Evolutionary conservation across 1,140 invertebrate genomes (phyloP).

Genomic region (Tetraneura akinire): DNA sequence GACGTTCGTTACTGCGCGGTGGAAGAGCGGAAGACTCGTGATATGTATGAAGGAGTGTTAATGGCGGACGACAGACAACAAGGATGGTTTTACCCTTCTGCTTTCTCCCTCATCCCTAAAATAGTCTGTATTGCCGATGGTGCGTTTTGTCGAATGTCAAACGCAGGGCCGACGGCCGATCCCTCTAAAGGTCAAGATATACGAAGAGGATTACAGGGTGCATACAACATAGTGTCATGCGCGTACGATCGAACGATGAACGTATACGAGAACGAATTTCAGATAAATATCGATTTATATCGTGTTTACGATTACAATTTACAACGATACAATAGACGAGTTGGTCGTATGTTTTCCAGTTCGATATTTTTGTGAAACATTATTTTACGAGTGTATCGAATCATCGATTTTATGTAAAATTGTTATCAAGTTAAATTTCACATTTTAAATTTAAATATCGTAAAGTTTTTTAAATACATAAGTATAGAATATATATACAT

Average conservation of each 20-base stretch:
- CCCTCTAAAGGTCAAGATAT: conserved; percentile 19
- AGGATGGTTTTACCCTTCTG: conserved; percentile 1
- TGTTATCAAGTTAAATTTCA: too few relatives aligned
- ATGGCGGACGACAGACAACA: neutral
- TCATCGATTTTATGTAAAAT: too few relatives aligned
- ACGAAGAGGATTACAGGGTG: neutral
- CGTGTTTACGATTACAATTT: too few relatives aligned
- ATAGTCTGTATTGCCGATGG: neutral
- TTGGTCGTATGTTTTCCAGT: too few relatives aligned
- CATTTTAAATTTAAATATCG: too few relatives aligned
- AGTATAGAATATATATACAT: too few relatives aligned
- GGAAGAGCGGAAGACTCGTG: neutral
- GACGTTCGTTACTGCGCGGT: neutral
- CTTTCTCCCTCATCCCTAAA: neutral
- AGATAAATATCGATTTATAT: too few relatives aligned
- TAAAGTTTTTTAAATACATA: too few relatives aligned
- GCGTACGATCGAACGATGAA: neutral
- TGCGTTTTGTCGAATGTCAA: conserved; percentile 47
- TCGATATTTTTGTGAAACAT: too few relatives aligned
- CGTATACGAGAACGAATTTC: too few relatives aligned
- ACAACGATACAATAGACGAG: neutral
- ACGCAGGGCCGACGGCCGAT: neutral
- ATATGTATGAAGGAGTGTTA: neutral
- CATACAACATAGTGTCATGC: neutral
- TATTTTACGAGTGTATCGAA: too few relatives aligned